Evolutionary conservation across 2,113 vertebrate species (phyloP), one percentile per base, ranked within the genome.

Genomic region (Nicator chloris): DNA sequence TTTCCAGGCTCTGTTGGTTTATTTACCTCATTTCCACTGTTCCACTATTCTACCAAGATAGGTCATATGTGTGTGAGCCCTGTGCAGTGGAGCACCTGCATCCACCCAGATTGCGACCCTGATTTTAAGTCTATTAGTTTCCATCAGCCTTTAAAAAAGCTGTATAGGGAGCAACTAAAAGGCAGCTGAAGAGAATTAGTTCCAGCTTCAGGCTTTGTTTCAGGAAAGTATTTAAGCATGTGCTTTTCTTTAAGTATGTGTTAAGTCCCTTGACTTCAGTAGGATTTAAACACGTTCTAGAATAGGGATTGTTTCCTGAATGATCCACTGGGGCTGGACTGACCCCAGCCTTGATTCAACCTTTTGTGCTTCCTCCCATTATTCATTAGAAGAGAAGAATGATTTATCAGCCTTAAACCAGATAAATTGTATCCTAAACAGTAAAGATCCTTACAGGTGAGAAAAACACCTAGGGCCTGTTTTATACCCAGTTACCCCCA

Each of bases 231-330:
- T 88, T 92, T 88, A 93, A 94, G 80, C 80, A 93, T 86, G 37
- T 95, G 88, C 91, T 95, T 92, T 88, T 86, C 60, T 88, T 92
- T 83, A 92, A 94, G 64, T 70, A 71, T 64, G 69, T 97, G 88
- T 82, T 96, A 93, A 94, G 49, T 84, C 66, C 37, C 65, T 86
- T 71, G 57, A 94, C 80, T 93, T 96, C 71, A 56, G 65, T 69
- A 45, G 60, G 82, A 82, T 96, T 95, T 94, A 96, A 93, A 60
- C 69, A 95, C n/a, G 3, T 92, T 81, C 82, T 20, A 5, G 57
- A 86, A 50, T 4, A 82, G 31, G 31, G 37, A 82, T 93, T 68
- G 42, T 86, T 94, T 92, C 57, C 82, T 84, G 51, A 88, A 27
- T n/a, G 51, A 86, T 68, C 76, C 21, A 14, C 27, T 51, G 71